Evolutionary conservation across 2,797 vertebrate species (phyloP), one percentile per base, ranked within the genome.

Genomic region (Apodemus agrarius): DNA sequence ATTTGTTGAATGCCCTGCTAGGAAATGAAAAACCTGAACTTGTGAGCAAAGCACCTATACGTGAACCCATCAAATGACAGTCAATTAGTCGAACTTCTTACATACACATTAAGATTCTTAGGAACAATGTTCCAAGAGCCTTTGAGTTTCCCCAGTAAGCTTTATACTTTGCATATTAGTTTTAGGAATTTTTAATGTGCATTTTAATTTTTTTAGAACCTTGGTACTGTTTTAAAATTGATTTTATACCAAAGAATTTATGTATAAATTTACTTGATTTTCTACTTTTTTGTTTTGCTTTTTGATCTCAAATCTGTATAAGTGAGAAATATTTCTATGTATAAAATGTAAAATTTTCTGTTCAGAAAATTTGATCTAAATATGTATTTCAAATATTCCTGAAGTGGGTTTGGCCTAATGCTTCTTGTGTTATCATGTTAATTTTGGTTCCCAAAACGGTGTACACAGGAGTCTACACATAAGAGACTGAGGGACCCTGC

Each of bases 271-370:
- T 65, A 65, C 11, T 76, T 46, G 6, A 13, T 63, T 34, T 92
- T 87, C 10, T 17, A 31, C 26, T 40, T 76, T 75, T 40, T 43
- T 26, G 19, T 12, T 81, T 57, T 59, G 10, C 1, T 4, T 83
- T 43, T 74, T 54, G 69, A 16, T 89, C n/a, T 82, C 17, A 92
- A 79, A 82, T 52, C 8, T 59, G 37, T 17, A 29, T 34, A 24
- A 80, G 61, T 49, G 7, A 80, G 40, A 74, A 93, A 57, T 29
- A 75, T 86, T 96, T 65, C 17, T 67, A 89, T 80, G 79, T 76
- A 52, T 80, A 52, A 83, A 83, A 19, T 24, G 4, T 79, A 21
- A 31, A 19, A 46, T 46, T 46, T 46, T 46, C 26, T 82, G 14
- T 74, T 49, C 19, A 43, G 24, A 74, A 75, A 93, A 19, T 85